Conservation (phyloP, 2,888 invertebrate genomes). For the Eurytoma adleriae region DNA sequence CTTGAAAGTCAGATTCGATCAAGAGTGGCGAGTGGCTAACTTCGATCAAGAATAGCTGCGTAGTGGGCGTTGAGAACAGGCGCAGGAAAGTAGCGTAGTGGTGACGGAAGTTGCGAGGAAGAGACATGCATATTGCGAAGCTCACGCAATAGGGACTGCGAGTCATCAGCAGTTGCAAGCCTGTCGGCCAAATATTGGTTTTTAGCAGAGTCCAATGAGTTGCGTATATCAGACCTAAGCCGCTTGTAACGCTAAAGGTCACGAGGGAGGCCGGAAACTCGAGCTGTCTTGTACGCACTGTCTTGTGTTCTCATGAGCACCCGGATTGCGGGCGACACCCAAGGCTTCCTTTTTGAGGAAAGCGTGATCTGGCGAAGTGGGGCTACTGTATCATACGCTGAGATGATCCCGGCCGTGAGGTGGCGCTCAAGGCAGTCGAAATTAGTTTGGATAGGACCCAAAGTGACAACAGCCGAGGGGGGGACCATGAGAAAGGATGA, state of each 20-base stretch:
- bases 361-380: neutral
- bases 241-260: neutral
- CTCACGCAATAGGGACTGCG: neutral
- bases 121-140: neutral
- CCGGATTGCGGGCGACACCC: neutral
- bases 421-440: neutral
- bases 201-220: neutral
- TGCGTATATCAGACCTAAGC: neutral
- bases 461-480: neutral
- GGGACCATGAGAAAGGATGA: neutral
- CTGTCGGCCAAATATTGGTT: neutral
- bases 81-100: neutral
- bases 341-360: neutral
- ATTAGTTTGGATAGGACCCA: neutral
- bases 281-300: neutral
- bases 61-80: neutral
- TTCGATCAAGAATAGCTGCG: neutral
- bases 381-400: neutral
- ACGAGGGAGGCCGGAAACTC: neutral
- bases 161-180: neutral
- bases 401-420: neutral
- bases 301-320: neutral
- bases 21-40: neutral
- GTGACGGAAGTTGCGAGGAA: neutral
- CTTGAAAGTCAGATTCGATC: neutral